Percentiles rank a stretch among this genome's conserved stretches.
Evolutionary conservation across 2,113 vertebrate genomes (phyloP).

Genomic region (Nannospalax galili): DNA sequence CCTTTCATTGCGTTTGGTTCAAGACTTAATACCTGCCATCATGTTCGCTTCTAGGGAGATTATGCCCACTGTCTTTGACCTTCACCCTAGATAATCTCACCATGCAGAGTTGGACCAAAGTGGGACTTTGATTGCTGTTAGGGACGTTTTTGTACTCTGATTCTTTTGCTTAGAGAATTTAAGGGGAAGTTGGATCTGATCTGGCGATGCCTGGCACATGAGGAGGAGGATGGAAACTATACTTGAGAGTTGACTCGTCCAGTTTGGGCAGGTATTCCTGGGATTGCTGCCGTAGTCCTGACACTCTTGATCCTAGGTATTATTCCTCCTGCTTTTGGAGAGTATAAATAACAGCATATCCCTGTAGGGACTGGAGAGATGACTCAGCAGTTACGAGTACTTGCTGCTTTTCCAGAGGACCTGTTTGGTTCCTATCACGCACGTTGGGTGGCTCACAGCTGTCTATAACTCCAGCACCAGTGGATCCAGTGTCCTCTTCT

Average conservation of each 20-base stretch:
- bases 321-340: neutral
- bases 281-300: neutral
- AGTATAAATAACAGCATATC: neutral
- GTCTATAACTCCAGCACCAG: too few species aligned
- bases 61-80: accelerated
- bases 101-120: neutral
- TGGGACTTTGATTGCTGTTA: neutral
- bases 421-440: too few species aligned
- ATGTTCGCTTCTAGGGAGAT: neutral
- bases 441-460: too few species aligned
- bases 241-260: neutral
- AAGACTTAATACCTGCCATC: neutral
- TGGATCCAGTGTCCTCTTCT: too few species aligned
- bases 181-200: too few species aligned
- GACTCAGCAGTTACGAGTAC: too few species aligned
- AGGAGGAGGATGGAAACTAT: too few species aligned
- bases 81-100: too few species aligned
- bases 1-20: neutral
- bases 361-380: too few species aligned
- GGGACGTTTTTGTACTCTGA: neutral
- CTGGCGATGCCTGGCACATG: neutral
- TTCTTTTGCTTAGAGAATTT: neutral
- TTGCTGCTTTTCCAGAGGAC: too few species aligned
- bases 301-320: neutral
- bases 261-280: accelerated